Evolutionary conservation across 2,797 vertebrate genomes (phyloP).

Genomic region (Acomys russatus): DNA sequence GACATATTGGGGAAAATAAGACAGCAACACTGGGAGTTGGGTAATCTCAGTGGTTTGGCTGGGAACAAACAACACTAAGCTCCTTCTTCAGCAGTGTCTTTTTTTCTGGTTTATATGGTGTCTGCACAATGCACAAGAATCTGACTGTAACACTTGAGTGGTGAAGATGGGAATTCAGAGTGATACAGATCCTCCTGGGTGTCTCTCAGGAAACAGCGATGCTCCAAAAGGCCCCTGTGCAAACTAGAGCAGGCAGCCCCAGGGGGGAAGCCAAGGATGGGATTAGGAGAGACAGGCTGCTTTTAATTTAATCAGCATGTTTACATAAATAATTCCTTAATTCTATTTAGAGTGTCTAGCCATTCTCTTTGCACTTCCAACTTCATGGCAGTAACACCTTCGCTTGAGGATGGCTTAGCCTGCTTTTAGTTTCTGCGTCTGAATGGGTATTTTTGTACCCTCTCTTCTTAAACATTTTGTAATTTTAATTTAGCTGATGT

Average conservation of each 20-base stretch:
- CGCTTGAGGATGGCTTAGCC: neutral
- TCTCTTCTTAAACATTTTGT: conserved; percentile 61
- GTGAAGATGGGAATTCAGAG: conserved; percentile 18
- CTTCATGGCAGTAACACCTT: neutral
- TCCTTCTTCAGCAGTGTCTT: neutral
- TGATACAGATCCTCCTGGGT: neutral
- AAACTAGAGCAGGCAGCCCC: neutral
- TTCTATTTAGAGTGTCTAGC: conserved; percentile 11
- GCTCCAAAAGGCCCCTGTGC: neutral
- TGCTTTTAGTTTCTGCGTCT: neutral
- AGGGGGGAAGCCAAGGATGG: neutral
- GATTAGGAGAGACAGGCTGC: neutral
- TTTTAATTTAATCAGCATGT: neutral
- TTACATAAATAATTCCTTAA: conserved; percentile 28
- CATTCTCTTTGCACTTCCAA: neutral
- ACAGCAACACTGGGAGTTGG: neutral
- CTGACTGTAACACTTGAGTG: neutral
- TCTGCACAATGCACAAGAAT: neutral
- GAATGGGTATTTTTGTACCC: conserved; percentile 25
- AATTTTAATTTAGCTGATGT: conserved; percentile 31
- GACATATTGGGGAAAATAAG: neutral
- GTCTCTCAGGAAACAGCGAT: neutral
- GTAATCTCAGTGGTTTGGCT: neutral
- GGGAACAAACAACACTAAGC: neutral
- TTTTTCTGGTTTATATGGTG: neutral